Conservation (phyloP, 2,797 vertebrate species). For the Allobates femoralis region DNA sequence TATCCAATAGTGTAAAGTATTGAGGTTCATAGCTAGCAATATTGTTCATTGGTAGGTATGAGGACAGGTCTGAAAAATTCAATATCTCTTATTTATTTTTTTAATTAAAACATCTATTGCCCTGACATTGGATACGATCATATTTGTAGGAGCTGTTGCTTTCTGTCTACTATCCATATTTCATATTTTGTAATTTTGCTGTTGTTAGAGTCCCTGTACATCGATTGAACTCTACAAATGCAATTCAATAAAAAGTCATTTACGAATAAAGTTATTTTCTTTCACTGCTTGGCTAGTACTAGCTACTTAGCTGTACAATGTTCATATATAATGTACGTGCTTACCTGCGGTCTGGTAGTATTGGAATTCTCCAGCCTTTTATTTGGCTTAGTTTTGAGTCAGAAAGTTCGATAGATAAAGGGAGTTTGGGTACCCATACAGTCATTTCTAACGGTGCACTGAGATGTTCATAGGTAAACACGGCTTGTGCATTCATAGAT, state of each 20-base stretch:
- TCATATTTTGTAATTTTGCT: slow-evolving; percentile 19
- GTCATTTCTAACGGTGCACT: slow-evolving; percentile 93
- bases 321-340: neutral
- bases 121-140: neutral
- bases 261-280: slow-evolving; percentile 12
- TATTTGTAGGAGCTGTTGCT: neutral
- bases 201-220: slow-evolving; percentile 3
- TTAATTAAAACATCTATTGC: slow-evolving; percentile 19
- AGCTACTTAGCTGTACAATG: neutral
- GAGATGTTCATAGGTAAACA: slow-evolving; percentile 94
- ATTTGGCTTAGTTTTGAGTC: slow-evolving; percentile 92
- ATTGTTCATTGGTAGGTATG: neutral
- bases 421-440: slow-evolving; percentile 96
- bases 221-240: slow-evolving; percentile 2
- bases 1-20: neutral
- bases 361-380: slow-evolving; percentile 98
- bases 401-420: slow-evolving; percentile 90
- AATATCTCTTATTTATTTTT: neutral
- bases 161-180: neutral
- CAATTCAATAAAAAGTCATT: slow-evolving; percentile 23
- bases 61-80: neutral
- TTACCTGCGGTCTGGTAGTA: slow-evolving; percentile 91
- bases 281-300: neutral
- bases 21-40: neutral
- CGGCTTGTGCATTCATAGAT: slow-evolving; percentile 94